Evolutionary conservation across 2,888 invertebrate species (phyloP), one percentile per base, ranked within the genome.

Genomic region (Melieria omissa): DNA sequence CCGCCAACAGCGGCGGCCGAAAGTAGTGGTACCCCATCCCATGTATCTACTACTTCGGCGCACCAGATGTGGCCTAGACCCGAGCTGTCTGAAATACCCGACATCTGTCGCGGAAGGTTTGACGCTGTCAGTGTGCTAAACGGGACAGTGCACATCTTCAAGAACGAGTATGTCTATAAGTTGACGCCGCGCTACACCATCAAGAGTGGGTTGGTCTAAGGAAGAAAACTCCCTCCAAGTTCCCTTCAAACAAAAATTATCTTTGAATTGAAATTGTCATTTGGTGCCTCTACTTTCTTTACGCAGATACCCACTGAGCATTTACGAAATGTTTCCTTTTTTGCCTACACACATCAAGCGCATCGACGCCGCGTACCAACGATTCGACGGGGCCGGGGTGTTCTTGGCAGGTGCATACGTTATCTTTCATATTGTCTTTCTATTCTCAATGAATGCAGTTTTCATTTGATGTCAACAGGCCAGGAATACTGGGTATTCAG

Each of bases 141-240:
- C 69, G 88, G 88, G 42, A 90, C 90, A 80, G 80, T 91, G 29
- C 90, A 91, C 81, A 87, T 91, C 71, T 91, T 91, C 80, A 91
- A 90, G 83, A 88, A 87, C 7, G 83, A 91, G 91, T 91, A 90
- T 86, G 87, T 93, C 78, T 93, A 93, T 93, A 88, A 92, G 72
- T 85, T 93, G n/a, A 83, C 85, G 10, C 83, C 86, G 3, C 85
- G 87, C 65, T 88, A 88, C 29, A 79, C 82, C 54, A 81, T 89
- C n/a, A 80, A 86, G 67, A 78, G 80, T 41, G 89, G 88, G 10
- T 69, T 29, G 61, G 10, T 60, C 49, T 8, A 12, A 58, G 41
- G 16, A 41, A 12, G 44, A 3, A 14, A 42, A 54, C n/a, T 54
- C 4, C n/a, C n/a, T 58, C n/a, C 12, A 10, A 41, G 10, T 9